Conservation (phyloP, 1,140 invertebrate species). For the Oncopeltus fasciatus region DNA sequence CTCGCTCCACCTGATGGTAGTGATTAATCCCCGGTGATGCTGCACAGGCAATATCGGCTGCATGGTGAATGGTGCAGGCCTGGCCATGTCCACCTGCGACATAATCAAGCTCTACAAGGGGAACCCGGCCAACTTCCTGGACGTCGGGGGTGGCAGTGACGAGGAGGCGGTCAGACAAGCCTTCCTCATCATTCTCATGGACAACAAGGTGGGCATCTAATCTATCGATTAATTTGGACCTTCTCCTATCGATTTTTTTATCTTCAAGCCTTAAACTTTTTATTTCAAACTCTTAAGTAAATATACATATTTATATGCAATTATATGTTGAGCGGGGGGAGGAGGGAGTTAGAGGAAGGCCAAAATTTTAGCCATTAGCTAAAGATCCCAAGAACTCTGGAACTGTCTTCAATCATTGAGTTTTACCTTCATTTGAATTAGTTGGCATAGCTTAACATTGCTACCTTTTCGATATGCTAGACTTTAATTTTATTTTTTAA, state of each 20-base stretch:
- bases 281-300: neutral
- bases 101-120: slow-evolving; percentile 59
- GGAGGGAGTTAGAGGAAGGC: neutral
- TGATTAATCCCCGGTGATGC: too few species aligned
- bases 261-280: neutral
- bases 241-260: neutral
- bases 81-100: slow-evolving; percentile 72
- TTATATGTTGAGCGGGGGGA: neutral
- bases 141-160: slow-evolving; percentile 57
- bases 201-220: slow-evolving; percentile 20
- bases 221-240: neutral
- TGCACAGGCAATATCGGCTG: slow-evolving; percentile 12
- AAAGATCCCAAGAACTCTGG: neutral
- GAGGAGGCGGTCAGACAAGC: slow-evolving; percentile 58
- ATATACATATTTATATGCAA: neutral
- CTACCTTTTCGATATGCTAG: too few species aligned
- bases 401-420: neutral
- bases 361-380: neutral
- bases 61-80: slow-evolving; percentile 57
- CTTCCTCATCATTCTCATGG: slow-evolving; percentile 46
- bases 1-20: too few species aligned
- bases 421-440: too few species aligned
- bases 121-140: slow-evolving; percentile 60
- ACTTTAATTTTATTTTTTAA: too few species aligned
- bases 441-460: too few species aligned